These are phyloP conservation scores for Dendrophyllia cribrosa DNA, from an alignment of 64 coral and sea anemone species.

Conservation along the genomic window DNA sequence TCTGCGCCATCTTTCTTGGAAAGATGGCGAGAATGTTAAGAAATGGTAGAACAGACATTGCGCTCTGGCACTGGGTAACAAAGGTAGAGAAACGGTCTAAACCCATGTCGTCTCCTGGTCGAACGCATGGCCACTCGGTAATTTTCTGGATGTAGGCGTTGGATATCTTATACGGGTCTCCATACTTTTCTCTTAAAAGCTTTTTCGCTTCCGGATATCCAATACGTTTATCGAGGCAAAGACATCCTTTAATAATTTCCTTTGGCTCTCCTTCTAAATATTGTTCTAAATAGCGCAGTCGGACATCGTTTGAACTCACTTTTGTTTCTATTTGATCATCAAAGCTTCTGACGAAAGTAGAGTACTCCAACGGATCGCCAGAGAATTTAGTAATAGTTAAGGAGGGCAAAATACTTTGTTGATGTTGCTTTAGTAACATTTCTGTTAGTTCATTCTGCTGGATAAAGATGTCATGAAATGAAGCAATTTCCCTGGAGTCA, in stretches of 20 bases:
- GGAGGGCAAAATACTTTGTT: conserved; percentile 43
- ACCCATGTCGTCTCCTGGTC: conserved; percentile 24
- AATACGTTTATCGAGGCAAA: too few relatives aligned
- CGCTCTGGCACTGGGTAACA: conserved; percentile 49
- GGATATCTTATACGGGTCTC: conserved; percentile 66
- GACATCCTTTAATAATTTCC: too few relatives aligned
- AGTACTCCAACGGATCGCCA: conserved; percentile 55
- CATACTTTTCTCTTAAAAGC: too few relatives aligned
- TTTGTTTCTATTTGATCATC: background rate
- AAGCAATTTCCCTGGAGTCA: background rate
- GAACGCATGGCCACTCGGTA: conserved; percentile 41
- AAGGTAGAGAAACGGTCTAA: conserved; percentile 42
- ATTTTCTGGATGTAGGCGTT: conserved; percentile 28
- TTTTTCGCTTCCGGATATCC: too few relatives aligned
- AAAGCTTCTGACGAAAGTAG: conserved; percentile 54
- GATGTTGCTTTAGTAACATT: conserved; percentile 54
- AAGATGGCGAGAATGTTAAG: conserved; percentile 34
- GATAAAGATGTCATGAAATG: background rate
- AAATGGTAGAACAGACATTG: conserved; percentile 47
- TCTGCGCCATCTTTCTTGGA: conserved; percentile 53
- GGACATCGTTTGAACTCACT: conserved; percentile 33
- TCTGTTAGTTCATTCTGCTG: conserved; percentile 58
- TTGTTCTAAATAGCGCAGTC: too few relatives aligned
- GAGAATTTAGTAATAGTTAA: conserved; percentile 56
- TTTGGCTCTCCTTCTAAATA: too few relatives aligned